phyloP scores from a whole-genome alignment of 2,113 vertebrate genomes.

The Ivindomyrus marchei region DNA sequence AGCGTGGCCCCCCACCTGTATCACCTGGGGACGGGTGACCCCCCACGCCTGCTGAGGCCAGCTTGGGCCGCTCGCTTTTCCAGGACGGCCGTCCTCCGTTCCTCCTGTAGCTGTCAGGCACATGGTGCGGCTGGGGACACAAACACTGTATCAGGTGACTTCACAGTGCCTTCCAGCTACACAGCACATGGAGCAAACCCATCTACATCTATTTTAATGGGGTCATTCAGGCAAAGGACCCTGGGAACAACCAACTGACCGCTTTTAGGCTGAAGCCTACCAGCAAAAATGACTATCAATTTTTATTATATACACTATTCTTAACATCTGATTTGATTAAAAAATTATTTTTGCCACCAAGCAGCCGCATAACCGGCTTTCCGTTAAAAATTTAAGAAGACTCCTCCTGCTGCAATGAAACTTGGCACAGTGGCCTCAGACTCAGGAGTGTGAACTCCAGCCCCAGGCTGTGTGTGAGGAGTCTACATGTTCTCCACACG shows the following conservation, averaged over 20 bases:
- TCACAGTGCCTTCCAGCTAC: background rate
- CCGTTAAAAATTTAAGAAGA: background rate
- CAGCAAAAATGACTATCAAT: background rate
- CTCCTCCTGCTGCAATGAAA: background rate
- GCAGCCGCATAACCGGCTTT: background rate
- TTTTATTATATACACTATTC: background rate
- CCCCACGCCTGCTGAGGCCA: constrained; percentile 44
- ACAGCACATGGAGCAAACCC: background rate
- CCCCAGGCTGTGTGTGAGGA: background rate
- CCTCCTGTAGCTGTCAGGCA: constrained; percentile 97
- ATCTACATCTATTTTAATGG: background rate
- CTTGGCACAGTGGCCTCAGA: background rate
- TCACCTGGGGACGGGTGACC: constrained; percentile 52
- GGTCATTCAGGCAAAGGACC: background rate
- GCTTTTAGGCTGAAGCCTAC: background rate
- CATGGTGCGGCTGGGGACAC: constrained; percentile 82
- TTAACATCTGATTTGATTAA: background rate
- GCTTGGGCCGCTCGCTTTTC: constrained; percentile 85
- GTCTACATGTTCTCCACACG: background rate
- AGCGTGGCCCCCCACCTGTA: constrained; percentile 35
- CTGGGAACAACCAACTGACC: background rate
- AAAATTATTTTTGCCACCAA: background rate
- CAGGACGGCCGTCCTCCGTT: constrained; percentile 94
- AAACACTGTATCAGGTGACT: background rate
- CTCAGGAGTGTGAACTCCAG: background rate